Percentiles rank a stretch among this genome's conserved stretches.
These are phyloP conservation scores for Chauna torquata DNA, from an alignment of 2,113 vertebrate genomes.

Conservation along the genomic window DNA sequence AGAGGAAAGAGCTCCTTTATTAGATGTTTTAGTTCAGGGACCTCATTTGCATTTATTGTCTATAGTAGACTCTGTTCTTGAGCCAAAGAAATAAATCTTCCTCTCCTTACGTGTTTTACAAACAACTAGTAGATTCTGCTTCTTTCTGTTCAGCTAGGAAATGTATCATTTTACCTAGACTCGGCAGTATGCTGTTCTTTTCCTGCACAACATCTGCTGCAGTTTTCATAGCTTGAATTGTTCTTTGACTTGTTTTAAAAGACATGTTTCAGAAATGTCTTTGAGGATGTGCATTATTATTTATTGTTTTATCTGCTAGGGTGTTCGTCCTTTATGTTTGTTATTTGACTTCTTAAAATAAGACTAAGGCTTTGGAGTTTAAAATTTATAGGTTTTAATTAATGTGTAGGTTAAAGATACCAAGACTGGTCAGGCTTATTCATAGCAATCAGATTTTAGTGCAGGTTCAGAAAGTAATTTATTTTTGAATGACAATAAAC, in stretches of 20 bases:
- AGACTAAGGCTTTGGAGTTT: background rate
- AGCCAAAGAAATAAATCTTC: background rate
- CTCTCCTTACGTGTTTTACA: background rate
- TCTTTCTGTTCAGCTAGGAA: background rate
- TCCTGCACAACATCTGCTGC: conserved; percentile 30
- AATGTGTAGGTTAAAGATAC: background rate
- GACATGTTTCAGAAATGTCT: background rate
- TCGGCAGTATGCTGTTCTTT: background rate
- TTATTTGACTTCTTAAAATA: background rate
- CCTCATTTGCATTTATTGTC: background rate
- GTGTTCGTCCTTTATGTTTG: background rate
- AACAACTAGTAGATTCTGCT: background rate
- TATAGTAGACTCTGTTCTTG: background rate
- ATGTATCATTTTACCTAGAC: background rate
- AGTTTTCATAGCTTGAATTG: background rate
- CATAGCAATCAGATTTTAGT: background rate
- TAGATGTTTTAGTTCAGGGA: background rate
- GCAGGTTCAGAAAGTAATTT: background rate
- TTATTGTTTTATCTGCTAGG: background rate
- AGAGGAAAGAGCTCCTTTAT: background rate
- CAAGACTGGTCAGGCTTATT: background rate
- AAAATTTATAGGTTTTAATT: conserved; percentile 8
- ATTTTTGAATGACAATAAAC: background rate
- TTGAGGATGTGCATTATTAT: background rate
- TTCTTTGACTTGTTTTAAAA: conserved; percentile 35